Percentiles rank a stretch among this genome's conserved stretches.
Evolutionary conservation across 2,797 vertebrate species (phyloP).

Genomic region (Gallirallus australis): DNA sequence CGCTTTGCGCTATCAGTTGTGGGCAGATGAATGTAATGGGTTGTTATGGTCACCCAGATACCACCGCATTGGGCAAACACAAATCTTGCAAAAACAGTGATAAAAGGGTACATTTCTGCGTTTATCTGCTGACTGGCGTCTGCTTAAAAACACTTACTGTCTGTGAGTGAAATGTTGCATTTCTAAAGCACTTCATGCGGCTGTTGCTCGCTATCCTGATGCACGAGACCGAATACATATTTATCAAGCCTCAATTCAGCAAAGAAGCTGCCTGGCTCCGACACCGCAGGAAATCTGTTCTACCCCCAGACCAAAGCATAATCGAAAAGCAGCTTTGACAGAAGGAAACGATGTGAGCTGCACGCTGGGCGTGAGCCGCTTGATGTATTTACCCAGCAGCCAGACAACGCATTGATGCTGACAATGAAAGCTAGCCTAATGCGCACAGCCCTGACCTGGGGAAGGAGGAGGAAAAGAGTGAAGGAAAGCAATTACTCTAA

Average conservation of each 20-base stretch:
- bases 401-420: background rate
- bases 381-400: conserved; percentile 6
- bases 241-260: conserved; percentile 29
- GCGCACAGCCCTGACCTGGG: background rate
- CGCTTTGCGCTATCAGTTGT: background rate
- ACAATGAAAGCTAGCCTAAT: background rate
- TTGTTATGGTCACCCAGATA: conserved; percentile 52
- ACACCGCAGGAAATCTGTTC: conserved; percentile 25
- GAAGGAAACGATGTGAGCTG: background rate
- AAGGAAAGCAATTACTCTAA: conserved; percentile 6
- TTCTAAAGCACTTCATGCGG: background rate
- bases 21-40: conserved; percentile 2
- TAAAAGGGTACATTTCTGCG: background rate
- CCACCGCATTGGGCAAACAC: background rate
- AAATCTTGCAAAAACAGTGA: conserved; percentile 20
- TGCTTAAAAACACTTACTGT: background rate
- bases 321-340: background rate
- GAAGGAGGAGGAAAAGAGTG: background rate
- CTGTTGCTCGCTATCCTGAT: background rate
- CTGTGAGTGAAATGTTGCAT: background rate
- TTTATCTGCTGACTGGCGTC: background rate
- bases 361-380: background rate
- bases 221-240: background rate
- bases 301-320: background rate
- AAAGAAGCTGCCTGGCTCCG: background rate